phyloP scores from a whole-genome alignment of 2,888 invertebrate genomes.

The Stegana nigrithorax region DNA sequence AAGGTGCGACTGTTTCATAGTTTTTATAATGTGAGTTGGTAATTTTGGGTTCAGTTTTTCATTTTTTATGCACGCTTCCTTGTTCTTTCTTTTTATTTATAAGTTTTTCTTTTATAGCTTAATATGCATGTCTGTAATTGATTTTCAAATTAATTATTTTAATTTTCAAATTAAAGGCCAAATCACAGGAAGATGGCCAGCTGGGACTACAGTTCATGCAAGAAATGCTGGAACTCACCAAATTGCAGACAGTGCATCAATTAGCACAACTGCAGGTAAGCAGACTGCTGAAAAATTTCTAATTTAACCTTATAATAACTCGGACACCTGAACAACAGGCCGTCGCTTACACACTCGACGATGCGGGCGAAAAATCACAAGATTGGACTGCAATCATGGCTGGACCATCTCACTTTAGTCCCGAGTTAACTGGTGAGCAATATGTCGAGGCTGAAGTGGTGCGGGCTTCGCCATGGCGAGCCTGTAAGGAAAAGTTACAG shows the following conservation, averaged over 20 bases:
- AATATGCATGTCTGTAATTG: too few species aligned
- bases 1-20: constrained; percentile 92
- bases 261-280: constrained; percentile 66
- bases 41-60: constrained; percentile 15
- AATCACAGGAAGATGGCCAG: constrained; percentile 86
- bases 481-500: constrained; percentile 71
- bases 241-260: constrained; percentile 72
- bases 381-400: constrained; percentile 74
- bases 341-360: constrained; percentile 66
- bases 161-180: constrained; percentile 85
- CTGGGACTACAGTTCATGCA: constrained; percentile 96
- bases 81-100: constrained; percentile 27
- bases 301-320: background rate
- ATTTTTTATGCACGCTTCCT: too few species aligned
- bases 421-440: constrained; percentile 76
- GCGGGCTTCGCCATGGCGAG: constrained; percentile 78
- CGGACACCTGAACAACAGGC: constrained; percentile 51
- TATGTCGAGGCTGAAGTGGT: constrained; percentile 76
- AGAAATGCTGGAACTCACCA: constrained; percentile 93
- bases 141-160: too few species aligned
- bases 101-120: too few species aligned
- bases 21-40: constrained; percentile 80
- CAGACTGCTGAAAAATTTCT: constrained; percentile 16
- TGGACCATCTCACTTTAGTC: constrained; percentile 93
- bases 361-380: constrained; percentile 56